phyloP scores from a whole-genome alignment of 2,113 vertebrate species.

The Odobenus rosmarus region DNA sequence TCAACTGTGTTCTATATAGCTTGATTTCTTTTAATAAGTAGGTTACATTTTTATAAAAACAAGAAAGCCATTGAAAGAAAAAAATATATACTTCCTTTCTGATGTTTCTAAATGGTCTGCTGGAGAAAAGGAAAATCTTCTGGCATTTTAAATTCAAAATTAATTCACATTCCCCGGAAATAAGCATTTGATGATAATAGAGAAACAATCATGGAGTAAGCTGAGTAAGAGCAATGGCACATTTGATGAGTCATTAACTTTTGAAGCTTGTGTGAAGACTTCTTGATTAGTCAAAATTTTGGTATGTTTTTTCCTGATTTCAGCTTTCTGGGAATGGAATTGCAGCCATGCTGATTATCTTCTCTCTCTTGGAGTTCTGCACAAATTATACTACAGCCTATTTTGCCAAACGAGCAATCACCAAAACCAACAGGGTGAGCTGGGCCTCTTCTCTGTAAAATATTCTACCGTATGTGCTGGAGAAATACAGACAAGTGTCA shows the following conservation, averaged over 20 bases:
- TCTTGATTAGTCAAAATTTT: not conserved
- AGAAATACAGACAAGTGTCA: not conserved
- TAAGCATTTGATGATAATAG: not conserved
- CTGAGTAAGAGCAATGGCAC: not conserved
- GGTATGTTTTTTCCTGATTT: not conserved
- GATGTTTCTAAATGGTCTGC: not conserved
- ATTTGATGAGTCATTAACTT: not conserved
- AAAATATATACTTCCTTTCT: not conserved
- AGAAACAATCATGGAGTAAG: not conserved
- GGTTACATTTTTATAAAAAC: not conserved
- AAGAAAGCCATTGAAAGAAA: not conserved
- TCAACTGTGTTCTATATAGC: not conserved
- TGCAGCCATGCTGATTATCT: constrained; percentile 28
- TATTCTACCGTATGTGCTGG: not conserved
- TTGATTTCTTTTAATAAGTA: not conserved
- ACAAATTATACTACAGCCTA: not conserved
- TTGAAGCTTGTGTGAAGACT: not conserved
- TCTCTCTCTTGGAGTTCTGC: constrained; percentile 34
- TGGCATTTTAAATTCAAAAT: not conserved
- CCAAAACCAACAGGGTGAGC: not conserved
- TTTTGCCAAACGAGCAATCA: not conserved
- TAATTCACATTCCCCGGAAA: not conserved
- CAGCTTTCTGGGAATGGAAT: constrained; percentile 44
- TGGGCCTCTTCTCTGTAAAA: not conserved
- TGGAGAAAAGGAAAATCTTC: not conserved